A percentile compares a stretch with the other conserved stretches of the same genome.
Conservation (phyloP, 2,797 vertebrate genomes). For the Lindbergichthys nudifrons region DNA sequence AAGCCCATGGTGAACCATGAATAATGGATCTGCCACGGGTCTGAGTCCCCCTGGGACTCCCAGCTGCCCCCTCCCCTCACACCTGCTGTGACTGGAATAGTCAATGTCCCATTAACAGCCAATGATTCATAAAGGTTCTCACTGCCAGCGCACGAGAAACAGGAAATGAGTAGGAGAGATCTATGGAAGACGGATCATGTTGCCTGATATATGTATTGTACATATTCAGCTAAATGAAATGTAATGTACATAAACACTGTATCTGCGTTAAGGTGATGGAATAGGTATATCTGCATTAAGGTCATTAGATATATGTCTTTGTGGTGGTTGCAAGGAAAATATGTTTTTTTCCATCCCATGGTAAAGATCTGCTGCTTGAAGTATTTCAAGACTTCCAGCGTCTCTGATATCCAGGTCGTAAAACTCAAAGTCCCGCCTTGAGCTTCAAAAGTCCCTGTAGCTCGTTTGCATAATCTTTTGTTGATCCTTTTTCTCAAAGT, state of each 20-base stretch:
- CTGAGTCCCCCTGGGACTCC: conserved; percentile 77
- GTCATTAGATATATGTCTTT: conserved; percentile 9
- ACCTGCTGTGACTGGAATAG: conserved; percentile 84
- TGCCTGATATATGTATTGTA: conserved; percentile 8
- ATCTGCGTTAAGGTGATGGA: neutral
- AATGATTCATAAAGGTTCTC: conserved; percentile 80
- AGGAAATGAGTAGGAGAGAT: conserved; percentile 52
- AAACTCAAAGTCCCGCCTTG: conserved; percentile 46
- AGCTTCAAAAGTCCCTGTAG: conserved; percentile 44
- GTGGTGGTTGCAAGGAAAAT: neutral
- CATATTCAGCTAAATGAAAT: too few relatives aligned
- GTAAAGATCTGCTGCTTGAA: conserved; percentile 41
- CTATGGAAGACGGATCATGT: conserved; percentile 18
- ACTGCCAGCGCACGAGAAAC: conserved; percentile 62
- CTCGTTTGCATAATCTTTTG: conserved; percentile 50
- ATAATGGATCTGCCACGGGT: conserved; percentile 86
- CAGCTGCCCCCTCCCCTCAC: conserved; percentile 70
- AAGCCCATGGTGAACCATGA: conserved; percentile 85
- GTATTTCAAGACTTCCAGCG: conserved; percentile 40
- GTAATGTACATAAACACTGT: neutral
- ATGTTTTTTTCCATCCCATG: neutral
- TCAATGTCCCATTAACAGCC: conserved; percentile 86
- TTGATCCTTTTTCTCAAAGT: conserved; percentile 38
- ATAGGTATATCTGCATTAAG: neutral
- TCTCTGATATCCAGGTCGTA: conserved; percentile 53